Percentiles rank a stretch among this genome's conserved stretches.
phyloP scores from a whole-genome alignment of 2,888 invertebrate genomes.

The Papilio elwesi region DNA sequence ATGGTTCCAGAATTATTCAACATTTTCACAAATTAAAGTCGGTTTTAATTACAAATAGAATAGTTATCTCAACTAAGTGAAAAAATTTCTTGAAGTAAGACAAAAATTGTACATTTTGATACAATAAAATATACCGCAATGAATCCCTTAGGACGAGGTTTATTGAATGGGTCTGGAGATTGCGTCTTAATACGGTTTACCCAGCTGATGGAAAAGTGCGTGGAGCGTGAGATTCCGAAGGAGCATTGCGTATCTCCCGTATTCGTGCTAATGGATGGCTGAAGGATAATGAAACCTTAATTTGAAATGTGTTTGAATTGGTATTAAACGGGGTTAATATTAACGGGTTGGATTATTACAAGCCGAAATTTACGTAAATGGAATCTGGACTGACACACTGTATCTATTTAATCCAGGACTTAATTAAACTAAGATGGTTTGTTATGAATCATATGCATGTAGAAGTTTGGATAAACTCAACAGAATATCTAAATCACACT shows the following conservation, averaged over 20 bases:
- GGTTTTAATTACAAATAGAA: too few relatives aligned
- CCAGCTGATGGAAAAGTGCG: constrained; percentile 34
- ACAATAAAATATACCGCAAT: constrained; percentile 21
- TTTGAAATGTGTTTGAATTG: constrained; percentile 19
- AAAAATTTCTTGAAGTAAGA: background rate
- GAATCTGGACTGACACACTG: too few relatives aligned
- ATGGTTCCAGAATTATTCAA: too few relatives aligned
- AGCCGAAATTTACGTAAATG: too few relatives aligned
- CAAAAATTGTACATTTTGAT: background rate
- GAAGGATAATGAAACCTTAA: constrained; percentile 11
- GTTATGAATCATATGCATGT: too few relatives aligned
- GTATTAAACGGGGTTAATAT: background rate
- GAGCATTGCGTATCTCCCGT: background rate
- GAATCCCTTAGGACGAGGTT: constrained; percentile 7
- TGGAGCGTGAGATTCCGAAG: constrained; percentile 34
- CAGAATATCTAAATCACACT: too few relatives aligned
- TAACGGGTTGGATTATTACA: too few relatives aligned
- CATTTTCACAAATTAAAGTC: too few relatives aligned
- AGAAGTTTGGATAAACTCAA: too few relatives aligned
- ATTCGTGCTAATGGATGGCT: constrained; percentile 19
- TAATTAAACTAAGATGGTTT: background rate
- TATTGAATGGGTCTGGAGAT: constrained; percentile 27
- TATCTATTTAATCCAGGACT: background rate
- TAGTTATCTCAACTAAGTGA: background rate
- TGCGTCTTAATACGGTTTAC: constrained; percentile 37